phyloP scores from a whole-genome alignment of 2,797 vertebrate genomes.

The Scolopax rusticola region DNA sequence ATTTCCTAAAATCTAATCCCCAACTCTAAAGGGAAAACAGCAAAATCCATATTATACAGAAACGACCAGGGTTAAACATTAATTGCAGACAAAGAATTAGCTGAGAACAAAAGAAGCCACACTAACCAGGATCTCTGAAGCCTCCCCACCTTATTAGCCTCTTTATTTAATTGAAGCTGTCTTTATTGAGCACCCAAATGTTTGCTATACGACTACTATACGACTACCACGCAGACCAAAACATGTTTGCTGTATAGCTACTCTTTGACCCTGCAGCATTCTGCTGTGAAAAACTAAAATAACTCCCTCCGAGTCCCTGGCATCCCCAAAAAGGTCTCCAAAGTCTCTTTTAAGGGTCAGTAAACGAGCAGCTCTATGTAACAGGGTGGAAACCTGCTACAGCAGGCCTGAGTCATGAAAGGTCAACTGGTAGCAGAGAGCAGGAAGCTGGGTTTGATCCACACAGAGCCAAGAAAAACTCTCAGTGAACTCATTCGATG shows the following conservation, averaged over 20 bases:
- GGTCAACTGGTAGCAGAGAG: background rate
- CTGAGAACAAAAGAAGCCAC: background rate
- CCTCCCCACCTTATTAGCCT: background rate
- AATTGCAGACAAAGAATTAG: background rate
- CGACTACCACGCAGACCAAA: background rate
- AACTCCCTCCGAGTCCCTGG: background rate
- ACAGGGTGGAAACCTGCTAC: background rate
- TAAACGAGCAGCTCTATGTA: accelerated
- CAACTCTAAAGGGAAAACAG: background rate
- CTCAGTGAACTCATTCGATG: background rate
- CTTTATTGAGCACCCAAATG: background rate
- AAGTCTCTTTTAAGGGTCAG: background rate
- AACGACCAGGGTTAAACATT: background rate
- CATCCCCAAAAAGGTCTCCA: background rate
- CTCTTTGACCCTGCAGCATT: background rate
- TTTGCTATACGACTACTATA: background rate
- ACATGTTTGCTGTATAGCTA: accelerated
- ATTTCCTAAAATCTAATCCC: background rate
- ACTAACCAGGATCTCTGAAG: background rate
- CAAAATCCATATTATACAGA: background rate
- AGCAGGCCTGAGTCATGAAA: background rate
- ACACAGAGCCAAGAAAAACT: background rate
- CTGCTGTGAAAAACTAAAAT: background rate
- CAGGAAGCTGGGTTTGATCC: background rate
- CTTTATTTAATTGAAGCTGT: background rate